These are phyloP conservation scores for Sebastes vulpes DNA, from an alignment of 2,797 vertebrate genomes.

Conservation along the genomic window DNA sequence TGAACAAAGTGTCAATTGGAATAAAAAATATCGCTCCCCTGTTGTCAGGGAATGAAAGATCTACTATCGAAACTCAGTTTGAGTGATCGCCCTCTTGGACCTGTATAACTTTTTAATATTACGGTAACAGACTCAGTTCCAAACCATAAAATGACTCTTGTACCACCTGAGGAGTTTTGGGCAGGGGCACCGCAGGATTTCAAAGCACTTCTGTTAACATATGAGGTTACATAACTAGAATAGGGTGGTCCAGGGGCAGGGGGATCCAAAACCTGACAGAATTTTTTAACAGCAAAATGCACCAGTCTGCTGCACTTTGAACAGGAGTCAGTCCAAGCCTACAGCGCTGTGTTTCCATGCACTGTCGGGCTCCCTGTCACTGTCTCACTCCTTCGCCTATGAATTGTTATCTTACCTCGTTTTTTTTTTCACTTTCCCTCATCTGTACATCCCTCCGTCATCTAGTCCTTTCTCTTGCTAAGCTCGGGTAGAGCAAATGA, in stretches of 20 bases:
- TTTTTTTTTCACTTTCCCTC: background rate
- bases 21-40: background rate
- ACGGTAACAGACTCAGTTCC: conserved; percentile 1
- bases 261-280: conserved; percentile 44
- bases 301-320: conserved; percentile 40
- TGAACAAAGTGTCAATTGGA: background rate
- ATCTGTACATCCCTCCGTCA: background rate
- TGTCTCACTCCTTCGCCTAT: background rate
- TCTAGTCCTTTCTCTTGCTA: background rate
- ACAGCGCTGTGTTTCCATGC: conserved; percentile 26
- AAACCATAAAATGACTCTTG: conserved; percentile 46
- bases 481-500: background rate
- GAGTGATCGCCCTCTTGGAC: conserved; percentile 4
- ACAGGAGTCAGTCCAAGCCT: conserved; percentile 36
- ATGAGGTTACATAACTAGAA: conserved; percentile 51
- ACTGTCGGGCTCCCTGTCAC: conserved; percentile 26
- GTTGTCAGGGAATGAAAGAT: conserved; percentile 7
- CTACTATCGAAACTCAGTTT: background rate
- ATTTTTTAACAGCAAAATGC: conserved; percentile 37
- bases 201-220: conserved; percentile 39
- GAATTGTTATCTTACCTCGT: background rate
- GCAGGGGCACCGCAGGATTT: conserved; percentile 26
- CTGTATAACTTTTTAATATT: conserved; percentile 23
- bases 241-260: background rate
- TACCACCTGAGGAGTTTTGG: conserved; percentile 43